phyloP scores from a whole-genome alignment of 2,888 invertebrate species.

The Amphipyra berbera region DNA sequence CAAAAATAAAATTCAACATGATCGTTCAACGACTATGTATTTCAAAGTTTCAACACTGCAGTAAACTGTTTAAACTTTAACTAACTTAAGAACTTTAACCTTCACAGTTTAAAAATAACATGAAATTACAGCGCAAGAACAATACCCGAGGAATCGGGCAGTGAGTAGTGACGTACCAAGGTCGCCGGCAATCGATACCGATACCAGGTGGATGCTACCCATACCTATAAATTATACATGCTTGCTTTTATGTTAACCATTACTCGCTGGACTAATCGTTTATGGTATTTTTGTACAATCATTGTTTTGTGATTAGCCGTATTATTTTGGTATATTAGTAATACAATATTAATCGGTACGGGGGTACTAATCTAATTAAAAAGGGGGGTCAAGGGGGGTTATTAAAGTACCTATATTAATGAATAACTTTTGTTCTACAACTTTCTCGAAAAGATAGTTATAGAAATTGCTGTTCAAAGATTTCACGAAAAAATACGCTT shows the following conservation, averaged over 20 bases:
- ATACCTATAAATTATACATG: conserved; percentile 43
- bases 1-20: too few relatives aligned
- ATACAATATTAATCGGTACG: too few relatives aligned
- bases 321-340: not conserved
- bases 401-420: too few relatives aligned
- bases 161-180: conserved; percentile 29
- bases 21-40: too few relatives aligned
- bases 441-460: too few relatives aligned
- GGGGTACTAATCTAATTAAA: too few relatives aligned
- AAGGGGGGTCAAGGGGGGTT: too few relatives aligned
- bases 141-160: conserved; percentile 3
- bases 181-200: conserved; percentile 51
- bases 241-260: conserved; percentile 4
- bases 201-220: conserved; percentile 26
- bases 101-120: conserved; percentile 19
- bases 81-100: conserved; percentile 13
- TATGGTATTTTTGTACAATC: not conserved
- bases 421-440: too few relatives aligned
- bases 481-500: too few relatives aligned
- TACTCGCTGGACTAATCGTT: not conserved
- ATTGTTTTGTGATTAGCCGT: not conserved
- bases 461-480: too few relatives aligned
- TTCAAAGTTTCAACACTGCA: too few relatives aligned
- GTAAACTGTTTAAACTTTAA: not conserved
- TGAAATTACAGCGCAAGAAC: conserved; percentile 7